A percentile compares a stretch with the other conserved stretches of the same genome.
phyloP scores from a whole-genome alignment of 2,113 vertebrate species.

The Andinoacara biseriatus region DNA sequence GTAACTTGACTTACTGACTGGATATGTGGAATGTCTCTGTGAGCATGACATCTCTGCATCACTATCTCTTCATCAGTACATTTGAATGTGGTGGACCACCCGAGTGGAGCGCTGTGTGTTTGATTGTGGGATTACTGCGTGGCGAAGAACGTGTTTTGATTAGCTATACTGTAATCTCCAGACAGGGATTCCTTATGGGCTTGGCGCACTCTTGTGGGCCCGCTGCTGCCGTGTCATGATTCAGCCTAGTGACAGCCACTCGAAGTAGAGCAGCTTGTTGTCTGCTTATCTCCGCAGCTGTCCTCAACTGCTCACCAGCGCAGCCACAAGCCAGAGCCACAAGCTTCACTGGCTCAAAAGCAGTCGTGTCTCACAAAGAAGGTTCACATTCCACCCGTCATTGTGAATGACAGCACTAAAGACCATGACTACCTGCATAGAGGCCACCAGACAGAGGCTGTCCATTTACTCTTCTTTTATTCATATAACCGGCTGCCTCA shows the following conservation, averaged over 20 bases:
- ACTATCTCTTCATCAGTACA: conserved; percentile 40
- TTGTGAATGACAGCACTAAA: conserved; percentile 63
- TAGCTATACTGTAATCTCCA: conserved; percentile 62
- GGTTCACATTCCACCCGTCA: conserved; percentile 75
- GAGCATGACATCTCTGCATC: conserved; percentile 28
- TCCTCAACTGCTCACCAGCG: conserved; percentile 49
- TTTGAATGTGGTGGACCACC: conserved; percentile 57
- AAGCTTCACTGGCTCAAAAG: conserved; percentile 51
- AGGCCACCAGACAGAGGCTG: conserved; percentile 48
- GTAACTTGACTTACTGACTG: conserved; percentile 24
- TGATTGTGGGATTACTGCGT: conserved; percentile 43
- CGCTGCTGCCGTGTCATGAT: conserved; percentile 64
- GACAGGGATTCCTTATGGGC: conserved; percentile 62
- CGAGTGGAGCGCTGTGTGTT: conserved; percentile 5
- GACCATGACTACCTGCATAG: conserved; percentile 65
- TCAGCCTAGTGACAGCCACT: conserved; percentile 55
- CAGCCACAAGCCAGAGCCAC: conserved; percentile 49
- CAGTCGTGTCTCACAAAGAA: conserved; percentile 72
- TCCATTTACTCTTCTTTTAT: conserved; percentile 55
- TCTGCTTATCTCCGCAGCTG: conserved; percentile 66
- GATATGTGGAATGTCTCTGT: conserved; percentile 17
- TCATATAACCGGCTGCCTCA: conserved; percentile 29
- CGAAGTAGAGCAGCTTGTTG: conserved; percentile 21
- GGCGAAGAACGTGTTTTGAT: conserved; percentile 68
- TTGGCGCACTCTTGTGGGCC: conserved; percentile 60